These are phyloP conservation scores for Drosophila fuyamai DNA, from an alignment of 1,140 invertebrate genomes.

Conservation along the genomic window DNA sequence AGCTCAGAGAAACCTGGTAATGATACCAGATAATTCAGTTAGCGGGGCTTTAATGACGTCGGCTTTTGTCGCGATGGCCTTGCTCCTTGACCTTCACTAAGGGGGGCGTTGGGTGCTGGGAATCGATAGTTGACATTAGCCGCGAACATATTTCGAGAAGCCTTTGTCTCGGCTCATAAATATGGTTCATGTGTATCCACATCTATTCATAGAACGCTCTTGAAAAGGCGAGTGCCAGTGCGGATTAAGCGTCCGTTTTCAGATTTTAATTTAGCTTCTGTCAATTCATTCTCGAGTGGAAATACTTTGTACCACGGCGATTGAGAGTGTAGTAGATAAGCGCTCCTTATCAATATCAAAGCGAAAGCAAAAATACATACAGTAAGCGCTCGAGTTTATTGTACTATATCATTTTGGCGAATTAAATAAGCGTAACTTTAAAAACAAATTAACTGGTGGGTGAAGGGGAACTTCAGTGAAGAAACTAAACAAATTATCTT, in stretches of 20 bases:
- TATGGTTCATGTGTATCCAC: conserved; percentile 27
- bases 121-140: conserved; percentile 75
- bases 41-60: conserved; percentile 9
- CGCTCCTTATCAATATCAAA: conserved; percentile 46
- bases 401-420: neutral
- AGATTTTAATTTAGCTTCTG: conserved; percentile 21
- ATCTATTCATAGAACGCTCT: conserved; percentile 57
- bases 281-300: conserved; percentile 38
- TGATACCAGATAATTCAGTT: conserved; percentile 37
- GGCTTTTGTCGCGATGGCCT: conserved; percentile 20
- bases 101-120: conserved; percentile 6
- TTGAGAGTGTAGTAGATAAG: conserved; percentile 42
- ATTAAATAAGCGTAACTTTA: no score
- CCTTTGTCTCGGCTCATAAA: conserved; percentile 32
- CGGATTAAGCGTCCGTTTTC: conserved; percentile 26
- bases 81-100: conserved; percentile 63
- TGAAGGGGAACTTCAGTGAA: neutral
- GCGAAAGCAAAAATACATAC: conserved; percentile 30
- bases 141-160: conserved; percentile 32
- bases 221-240: neutral
- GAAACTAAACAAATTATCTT: neutral
- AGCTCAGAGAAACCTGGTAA: conserved; percentile 7
- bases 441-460: no score
- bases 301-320: conserved; percentile 55
- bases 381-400: neutral